phyloP scores from a whole-genome alignment of 2,797 vertebrate genomes.

The Enteromius fasciolatus region DNA sequence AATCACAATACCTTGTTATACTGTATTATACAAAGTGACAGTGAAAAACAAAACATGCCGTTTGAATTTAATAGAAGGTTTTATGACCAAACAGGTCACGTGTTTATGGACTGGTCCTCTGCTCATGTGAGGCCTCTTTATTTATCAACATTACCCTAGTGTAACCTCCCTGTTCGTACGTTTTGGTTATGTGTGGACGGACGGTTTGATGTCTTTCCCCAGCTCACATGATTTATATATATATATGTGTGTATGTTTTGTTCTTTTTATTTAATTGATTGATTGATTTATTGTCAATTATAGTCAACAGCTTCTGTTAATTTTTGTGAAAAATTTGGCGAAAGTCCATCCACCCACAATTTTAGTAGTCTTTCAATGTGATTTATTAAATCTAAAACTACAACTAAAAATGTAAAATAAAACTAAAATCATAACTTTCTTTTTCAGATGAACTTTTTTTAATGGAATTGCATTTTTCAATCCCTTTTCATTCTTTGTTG shows the following conservation, averaged over 20 bases:
- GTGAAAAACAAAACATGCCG: not conserved
- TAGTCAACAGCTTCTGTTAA: not conserved
- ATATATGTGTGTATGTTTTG: not conserved
- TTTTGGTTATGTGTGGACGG: not conserved
- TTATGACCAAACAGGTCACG: not conserved
- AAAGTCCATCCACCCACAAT: not conserved
- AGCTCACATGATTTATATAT: not conserved
- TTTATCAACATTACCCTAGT: slow-evolving; percentile 12
- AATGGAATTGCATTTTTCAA: too few species aligned
- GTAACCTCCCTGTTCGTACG: not conserved
- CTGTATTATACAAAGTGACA: not conserved
- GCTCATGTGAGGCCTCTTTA: not conserved
- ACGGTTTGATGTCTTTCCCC: not conserved
- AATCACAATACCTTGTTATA: not conserved
- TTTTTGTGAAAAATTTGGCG: not conserved
- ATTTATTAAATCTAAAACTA: not conserved
- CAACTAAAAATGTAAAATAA: not conserved
- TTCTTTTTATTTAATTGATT: not conserved
- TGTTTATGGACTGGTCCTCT: not conserved
- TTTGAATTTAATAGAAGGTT: not conserved
- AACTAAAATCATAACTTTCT: not conserved
- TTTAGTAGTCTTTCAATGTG: not conserved
- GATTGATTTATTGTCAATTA: not conserved
- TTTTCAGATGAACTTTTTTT: not conserved
- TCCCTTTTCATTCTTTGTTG: not conserved